Base-by-base conservation (phyloP, 1,140 invertebrate genomes). In the Babylonia areolata region DNA sequence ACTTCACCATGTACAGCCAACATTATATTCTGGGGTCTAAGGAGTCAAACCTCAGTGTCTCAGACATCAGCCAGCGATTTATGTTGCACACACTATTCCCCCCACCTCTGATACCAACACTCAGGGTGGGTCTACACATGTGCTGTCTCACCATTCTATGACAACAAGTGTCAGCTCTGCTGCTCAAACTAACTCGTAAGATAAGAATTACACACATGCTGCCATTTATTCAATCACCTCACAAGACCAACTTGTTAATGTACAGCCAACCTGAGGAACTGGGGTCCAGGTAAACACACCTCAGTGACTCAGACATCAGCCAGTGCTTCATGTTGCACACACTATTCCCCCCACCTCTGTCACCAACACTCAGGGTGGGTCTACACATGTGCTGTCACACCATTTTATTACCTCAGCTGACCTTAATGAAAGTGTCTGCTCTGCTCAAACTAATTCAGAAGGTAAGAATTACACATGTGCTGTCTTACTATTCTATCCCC, bases 91-190 rank as follows among this genome's bases (percentile, higher is more conserved):
- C n/a, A 31, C 28, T 33, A 54, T 81, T 81, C 79, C 77, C 37
- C 37, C 77, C 79, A 81, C 28, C 9, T 31, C 79, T 17, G n/a
- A 51, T n/a, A 51, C 1, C 15, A n/a, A 17, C n/a, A 2, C 42
- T 51, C 79, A 5, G 79, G 3, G 3, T 81, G 79, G 79, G 79
- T 54, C n/a, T 58, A 81, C 46, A 81, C 2, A 81, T 81, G 79
- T 81, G 42, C 79, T 0, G 0, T n/a, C n/a, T n/a, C n/a, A n/a
- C n/a, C n/a, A n/a, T n/a, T n/a, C n/a, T n/a, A n/a, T n/a, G n/a
- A n/a, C n/a, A n/a, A n/a, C n/a, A n/a, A n/a, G n/a, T n/a, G n/a
- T n/a, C n/a, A n/a, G n/a, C n/a, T n/a, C n/a, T n/a, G n/a, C n/a
- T n/a, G n/a, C n/a, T n/a, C n/a, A n/a, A n/a, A n/a, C n/a, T n/a